These are phyloP conservation scores for Eurytoma californica DNA, from an alignment of 2,888 invertebrate genomes.

Conservation along the genomic window DNA sequence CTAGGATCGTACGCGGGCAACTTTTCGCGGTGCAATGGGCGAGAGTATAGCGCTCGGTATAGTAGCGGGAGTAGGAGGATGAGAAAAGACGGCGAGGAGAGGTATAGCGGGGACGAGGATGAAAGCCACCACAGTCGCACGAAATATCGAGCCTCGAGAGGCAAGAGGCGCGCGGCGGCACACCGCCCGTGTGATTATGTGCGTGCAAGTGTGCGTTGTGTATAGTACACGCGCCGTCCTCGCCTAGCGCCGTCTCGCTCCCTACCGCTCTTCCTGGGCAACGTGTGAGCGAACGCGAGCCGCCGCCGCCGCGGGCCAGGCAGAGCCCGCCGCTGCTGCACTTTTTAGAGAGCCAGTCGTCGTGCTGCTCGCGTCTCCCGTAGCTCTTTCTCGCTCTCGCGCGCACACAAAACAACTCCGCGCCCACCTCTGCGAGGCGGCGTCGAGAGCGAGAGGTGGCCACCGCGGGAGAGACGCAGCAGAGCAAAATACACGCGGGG, in stretches of 20 bases:
- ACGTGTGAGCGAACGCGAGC: conserved; percentile 54
- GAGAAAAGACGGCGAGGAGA: neutral
- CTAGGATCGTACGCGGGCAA: no score
- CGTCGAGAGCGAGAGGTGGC: neutral
- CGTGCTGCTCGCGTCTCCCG: conserved; percentile 73
- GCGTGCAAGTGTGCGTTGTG: neutral
- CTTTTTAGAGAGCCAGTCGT: conserved; percentile 36
- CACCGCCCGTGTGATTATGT: neutral
- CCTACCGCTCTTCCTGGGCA: conserved; percentile 60
- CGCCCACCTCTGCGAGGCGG: conserved; percentile 23
- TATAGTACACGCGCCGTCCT: neutral
- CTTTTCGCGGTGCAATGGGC: no score
- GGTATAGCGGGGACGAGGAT: conserved; percentile 5
- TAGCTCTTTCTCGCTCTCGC: conserved; percentile 45
- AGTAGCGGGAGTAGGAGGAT: neutral
- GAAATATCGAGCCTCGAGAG: conserved; percentile 24
- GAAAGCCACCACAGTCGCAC: conserved; percentile 1
- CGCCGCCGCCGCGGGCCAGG: no score
- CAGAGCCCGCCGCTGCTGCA: conserved; percentile 65
- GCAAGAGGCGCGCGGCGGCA: neutral
- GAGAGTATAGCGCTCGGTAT: neutral
- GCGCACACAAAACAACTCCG: conserved; percentile 38
- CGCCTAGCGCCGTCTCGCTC: conserved; percentile 27
- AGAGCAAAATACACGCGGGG: conserved; percentile 17
- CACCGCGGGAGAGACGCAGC: neutral